Conservation (phyloP, 1,140 invertebrate genomes). For the Zaprionus vittiger region DNA sequence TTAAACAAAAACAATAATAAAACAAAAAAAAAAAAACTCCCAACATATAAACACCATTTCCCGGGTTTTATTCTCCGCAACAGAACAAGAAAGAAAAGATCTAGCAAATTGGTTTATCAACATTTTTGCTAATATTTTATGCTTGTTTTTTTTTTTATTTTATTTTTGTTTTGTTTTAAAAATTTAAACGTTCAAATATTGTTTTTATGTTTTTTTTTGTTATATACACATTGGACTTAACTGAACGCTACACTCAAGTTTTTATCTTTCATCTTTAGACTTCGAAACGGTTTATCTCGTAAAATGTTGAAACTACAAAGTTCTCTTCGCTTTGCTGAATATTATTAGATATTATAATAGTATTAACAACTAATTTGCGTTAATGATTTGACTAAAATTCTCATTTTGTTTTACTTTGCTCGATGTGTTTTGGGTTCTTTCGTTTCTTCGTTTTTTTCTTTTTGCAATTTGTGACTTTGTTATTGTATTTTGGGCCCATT, state of each 20-base stretch:
- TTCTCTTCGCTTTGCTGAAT: constrained; percentile 44
- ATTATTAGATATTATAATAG: constrained; percentile 35
- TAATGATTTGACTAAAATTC: constrained; percentile 63
- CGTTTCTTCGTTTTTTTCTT: constrained; percentile 40
- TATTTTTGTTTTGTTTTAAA: constrained; percentile 66
- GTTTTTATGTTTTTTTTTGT: constrained; percentile 14
- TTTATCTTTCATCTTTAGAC: constrained; percentile 26
- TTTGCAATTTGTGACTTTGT: constrained; percentile 55
- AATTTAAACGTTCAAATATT: constrained; percentile 78
- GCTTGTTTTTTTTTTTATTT: constrained; percentile 42
- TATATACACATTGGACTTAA: constrained; percentile 72
- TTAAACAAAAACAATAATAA: constrained; percentile 65
- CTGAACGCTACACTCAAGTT: constrained; percentile 34
- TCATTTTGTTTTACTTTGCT: constrained; percentile 75
- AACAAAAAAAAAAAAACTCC: constrained; percentile 39
- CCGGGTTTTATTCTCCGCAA: constrained; percentile 33
- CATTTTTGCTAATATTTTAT: constrained; percentile 53
- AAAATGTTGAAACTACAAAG: constrained; percentile 52
- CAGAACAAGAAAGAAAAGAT: constrained; percentile 27
- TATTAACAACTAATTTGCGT: constrained; percentile 57
- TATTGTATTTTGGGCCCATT: constrained; percentile 60
- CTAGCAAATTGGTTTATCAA: constrained; percentile 47
- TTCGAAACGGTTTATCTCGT: constrained; percentile 41
- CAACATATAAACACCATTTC: constrained; percentile 48
- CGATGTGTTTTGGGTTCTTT: constrained; percentile 64